Conservation (phyloP, 2,888 invertebrate species). For the Laspeyria flexula region DNA sequence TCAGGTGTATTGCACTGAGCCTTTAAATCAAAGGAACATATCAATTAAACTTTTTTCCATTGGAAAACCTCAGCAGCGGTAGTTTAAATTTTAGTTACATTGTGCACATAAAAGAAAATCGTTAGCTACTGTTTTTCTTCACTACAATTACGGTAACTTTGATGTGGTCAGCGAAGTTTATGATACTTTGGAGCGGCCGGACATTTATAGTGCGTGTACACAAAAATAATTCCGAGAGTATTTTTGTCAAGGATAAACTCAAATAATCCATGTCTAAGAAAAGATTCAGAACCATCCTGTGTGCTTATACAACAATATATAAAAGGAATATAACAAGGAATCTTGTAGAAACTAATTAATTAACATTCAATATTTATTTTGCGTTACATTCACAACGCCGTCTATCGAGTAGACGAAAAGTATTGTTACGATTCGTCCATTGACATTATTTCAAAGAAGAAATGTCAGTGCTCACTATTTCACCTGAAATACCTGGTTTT, state of each 20-base stretch:
- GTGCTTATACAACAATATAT: not conserved
- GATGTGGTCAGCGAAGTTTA: constrained; percentile 40
- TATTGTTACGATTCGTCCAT: no score
- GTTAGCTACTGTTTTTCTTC: constrained; percentile 28
- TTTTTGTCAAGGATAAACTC: constrained; percentile 1
- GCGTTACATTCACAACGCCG: no score
- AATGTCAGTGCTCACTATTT: no score
- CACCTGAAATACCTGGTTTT: no score
- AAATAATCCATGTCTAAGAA: not conserved
- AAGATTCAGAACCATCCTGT: not conserved
- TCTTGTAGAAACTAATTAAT: no score
- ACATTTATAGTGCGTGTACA: constrained; percentile 28
- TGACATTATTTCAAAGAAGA: no score
- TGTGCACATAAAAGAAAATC: constrained; percentile 29
- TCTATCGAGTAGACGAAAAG: no score
- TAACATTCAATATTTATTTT: no score
- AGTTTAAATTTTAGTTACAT: constrained; percentile 13
- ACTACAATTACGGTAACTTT: constrained; percentile 39
- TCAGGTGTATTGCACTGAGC: no score
- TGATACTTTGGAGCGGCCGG: constrained; percentile 22
- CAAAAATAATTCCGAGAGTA: constrained; percentile 12
- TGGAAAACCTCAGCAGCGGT: not conserved
- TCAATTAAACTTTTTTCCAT: no score
- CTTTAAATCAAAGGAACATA: no score
- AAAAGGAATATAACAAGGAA: not conserved